Evolutionary conservation across 2,888 invertebrate species (phyloP).

Genomic region (Polymixis lichenea): DNA sequence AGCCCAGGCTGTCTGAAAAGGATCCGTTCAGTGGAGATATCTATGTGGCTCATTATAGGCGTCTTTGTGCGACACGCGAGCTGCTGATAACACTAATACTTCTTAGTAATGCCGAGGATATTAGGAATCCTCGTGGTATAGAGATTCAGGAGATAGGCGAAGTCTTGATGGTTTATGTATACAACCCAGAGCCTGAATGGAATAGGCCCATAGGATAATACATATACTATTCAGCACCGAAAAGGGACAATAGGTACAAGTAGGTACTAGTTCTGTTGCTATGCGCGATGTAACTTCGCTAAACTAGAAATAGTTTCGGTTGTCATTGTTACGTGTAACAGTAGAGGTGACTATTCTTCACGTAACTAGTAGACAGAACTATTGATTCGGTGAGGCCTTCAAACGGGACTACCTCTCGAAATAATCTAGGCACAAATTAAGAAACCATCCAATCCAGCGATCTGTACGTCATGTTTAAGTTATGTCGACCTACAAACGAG

Average conservation of each 20-base stretch:
- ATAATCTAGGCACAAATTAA: conserved; percentile 4
- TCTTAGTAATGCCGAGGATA: conserved; percentile 42
- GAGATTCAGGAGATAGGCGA: conserved; percentile 3
- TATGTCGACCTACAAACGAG: conserved; percentile 15
- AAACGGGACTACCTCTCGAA: neutral
- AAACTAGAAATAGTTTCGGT: conserved; percentile 7
- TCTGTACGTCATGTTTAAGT: neutral
- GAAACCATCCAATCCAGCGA: neutral
- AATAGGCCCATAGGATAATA: neutral
- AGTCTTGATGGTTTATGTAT: neutral
- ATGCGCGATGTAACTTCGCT: neutral
- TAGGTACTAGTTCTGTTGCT: neutral
- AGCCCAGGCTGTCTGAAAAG: conserved; percentile 43
- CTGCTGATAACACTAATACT: conserved; percentile 48
- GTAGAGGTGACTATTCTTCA: neutral
- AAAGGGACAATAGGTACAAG: neutral
- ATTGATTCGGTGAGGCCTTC: conserved; percentile 41
- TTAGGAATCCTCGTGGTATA: conserved; percentile 26
- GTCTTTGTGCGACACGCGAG: conserved; percentile 54
- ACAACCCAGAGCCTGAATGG: neutral
- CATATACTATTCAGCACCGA: neutral
- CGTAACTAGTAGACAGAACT: neutral
- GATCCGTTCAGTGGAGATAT: conserved; percentile 38
- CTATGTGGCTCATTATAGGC: conserved; percentile 48
- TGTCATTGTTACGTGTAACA: neutral